These are phyloP conservation scores for Plotosus lineatus DNA, from an alignment of 2,113 vertebrate species.

Conservation along the genomic window DNA sequence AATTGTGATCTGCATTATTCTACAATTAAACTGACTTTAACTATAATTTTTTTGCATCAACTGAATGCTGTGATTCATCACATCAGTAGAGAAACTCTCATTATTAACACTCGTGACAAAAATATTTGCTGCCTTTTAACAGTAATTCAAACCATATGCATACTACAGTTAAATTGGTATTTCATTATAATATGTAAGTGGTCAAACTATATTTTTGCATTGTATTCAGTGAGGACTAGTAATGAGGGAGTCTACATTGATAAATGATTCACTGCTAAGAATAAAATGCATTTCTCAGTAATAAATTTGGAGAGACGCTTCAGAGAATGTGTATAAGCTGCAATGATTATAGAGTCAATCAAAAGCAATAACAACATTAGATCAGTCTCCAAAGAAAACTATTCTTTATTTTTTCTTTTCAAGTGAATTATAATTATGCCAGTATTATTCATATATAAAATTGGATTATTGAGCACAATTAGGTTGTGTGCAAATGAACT, in stretches of 20 bases:
- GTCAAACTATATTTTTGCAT: background rate
- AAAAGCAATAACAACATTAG: background rate
- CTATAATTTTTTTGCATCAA: background rate
- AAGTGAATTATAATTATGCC: background rate
- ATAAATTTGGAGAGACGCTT: background rate
- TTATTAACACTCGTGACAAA: background rate
- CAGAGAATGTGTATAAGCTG: background rate
- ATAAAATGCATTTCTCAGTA: background rate
- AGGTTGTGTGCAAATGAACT: slow-evolving; percentile 1
- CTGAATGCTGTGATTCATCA: background rate
- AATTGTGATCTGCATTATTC: background rate
- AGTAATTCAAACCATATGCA: background rate
- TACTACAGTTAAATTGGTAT: background rate
- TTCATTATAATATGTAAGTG: background rate
- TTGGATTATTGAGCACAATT: background rate
- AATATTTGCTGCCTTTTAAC: background rate
- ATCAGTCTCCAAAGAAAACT: background rate
- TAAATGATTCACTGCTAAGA: background rate
- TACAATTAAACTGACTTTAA: background rate
- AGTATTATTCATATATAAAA: background rate
- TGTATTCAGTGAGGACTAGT: background rate
- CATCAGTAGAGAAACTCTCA: background rate
- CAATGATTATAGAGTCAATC: background rate
- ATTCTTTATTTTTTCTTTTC: background rate
- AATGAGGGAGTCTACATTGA: background rate